Conservation (phyloP, 2,888 invertebrate species). For the Perizoma flavofasciatum region DNA sequence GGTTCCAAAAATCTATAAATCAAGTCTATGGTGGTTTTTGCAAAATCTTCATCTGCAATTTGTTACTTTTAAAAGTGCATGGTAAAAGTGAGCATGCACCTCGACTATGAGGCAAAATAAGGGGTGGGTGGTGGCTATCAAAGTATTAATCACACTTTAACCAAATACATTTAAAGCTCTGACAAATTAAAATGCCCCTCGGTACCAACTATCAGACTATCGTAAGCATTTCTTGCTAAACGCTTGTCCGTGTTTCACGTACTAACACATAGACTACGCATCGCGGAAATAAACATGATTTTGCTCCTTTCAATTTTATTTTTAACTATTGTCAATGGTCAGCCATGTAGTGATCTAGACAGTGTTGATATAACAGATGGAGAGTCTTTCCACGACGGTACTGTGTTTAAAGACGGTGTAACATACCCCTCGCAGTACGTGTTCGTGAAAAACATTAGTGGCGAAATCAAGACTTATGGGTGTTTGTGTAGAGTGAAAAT, state of each 20-base stretch:
- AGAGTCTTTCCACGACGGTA: constrained; percentile 41
- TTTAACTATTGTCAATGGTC: constrained; percentile 41
- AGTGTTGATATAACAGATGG: constrained; percentile 60
- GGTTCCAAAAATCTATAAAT: no score
- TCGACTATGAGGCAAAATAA: no score
- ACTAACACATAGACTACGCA: constrained; percentile 3
- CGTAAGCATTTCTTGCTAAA: constrained; percentile 8
- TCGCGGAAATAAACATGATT: constrained; percentile 30
- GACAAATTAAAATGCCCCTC: constrained; percentile 15
- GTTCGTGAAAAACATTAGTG: constrained; percentile 53
- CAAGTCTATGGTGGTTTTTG: no score
- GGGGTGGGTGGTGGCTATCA: constrained; percentile 1
- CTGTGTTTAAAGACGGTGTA: constrained; percentile 48
- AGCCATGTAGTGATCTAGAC: constrained; percentile 50
- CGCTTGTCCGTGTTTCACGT: constrained; percentile 16
- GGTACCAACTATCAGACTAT: constrained; percentile 1
- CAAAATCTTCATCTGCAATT: no score
- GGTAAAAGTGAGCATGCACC: no score
- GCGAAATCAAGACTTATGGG: constrained; percentile 54
- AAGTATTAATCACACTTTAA: constrained; percentile 21
- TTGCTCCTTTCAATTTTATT: constrained; percentile 38
- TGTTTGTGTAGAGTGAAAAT: constrained; percentile 60
- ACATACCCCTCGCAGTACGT: constrained; percentile 54
- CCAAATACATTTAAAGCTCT: constrained; percentile 23
- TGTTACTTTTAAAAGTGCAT: no score